Evolutionary conservation across 2,113 vertebrate genomes (phyloP).

Genomic region (Nothocercus nigrocapillus): DNA sequence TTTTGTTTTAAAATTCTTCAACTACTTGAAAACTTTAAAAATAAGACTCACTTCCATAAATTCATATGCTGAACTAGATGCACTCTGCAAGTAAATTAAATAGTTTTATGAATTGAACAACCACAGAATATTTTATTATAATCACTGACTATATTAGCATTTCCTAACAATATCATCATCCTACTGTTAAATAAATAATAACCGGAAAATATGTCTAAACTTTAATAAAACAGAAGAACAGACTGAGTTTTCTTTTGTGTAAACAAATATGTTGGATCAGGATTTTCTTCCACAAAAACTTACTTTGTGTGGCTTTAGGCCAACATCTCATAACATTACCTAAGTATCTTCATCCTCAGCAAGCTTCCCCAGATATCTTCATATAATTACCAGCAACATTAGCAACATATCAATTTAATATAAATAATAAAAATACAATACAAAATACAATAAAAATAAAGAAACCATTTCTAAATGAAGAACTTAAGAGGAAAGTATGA

Average conservation of each 20-base stretch:
- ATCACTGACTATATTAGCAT: background rate
- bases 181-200: background rate
- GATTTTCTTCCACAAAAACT: background rate
- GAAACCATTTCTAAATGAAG: background rate
- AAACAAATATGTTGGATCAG: background rate
- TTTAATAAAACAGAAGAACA: background rate
- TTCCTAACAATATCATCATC: background rate
- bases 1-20: background rate
- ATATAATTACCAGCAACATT: background rate
- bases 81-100: background rate
- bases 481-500: background rate
- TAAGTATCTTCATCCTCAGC: background rate
- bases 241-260: background rate
- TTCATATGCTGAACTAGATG: background rate
- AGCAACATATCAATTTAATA: background rate
- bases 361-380: background rate
- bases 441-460: background rate
- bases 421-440: background rate
- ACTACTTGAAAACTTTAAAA: background rate
- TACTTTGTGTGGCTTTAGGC: background rate
- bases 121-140: background rate
- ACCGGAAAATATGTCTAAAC: background rate
- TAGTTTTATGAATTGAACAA: background rate
- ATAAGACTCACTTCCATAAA: background rate
- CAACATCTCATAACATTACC: background rate